Evolutionary conservation across 2,113 vertebrate genomes (phyloP).

Genomic region (Xenopus tropicalis): DNA sequence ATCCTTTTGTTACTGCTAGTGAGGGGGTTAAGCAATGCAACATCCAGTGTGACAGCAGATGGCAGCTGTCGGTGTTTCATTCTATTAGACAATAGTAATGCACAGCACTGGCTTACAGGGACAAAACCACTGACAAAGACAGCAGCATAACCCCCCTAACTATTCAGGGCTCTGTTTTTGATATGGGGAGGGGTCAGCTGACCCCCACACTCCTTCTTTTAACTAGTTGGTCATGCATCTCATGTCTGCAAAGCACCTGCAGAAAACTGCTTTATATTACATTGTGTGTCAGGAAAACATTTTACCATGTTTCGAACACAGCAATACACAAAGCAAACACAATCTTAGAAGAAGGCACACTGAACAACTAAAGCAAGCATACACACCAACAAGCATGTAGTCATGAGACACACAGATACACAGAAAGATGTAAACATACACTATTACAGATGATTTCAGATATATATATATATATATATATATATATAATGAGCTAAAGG

Average conservation of each 20-base stretch:
- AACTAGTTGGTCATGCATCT: background rate
- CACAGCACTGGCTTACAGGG: background rate
- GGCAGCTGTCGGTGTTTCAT: background rate
- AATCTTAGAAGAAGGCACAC: too few relatives aligned
- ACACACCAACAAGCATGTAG: too few relatives aligned
- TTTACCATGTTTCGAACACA: too few relatives aligned
- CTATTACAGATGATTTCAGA: too few relatives aligned
- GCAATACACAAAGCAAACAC: too few relatives aligned
- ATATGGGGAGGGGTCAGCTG: background rate
- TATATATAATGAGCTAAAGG: too few relatives aligned
- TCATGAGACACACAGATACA: too few relatives aligned
- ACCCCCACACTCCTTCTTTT: conserved; percentile 4
- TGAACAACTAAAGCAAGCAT: too few relatives aligned
- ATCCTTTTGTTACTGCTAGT: background rate
- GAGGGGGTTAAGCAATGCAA: background rate
- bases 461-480: too few relatives aligned
- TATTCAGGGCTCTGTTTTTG: background rate
- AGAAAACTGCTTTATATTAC: background rate
- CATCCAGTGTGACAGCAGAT: conserved; percentile 12
- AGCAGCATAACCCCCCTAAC: background rate
- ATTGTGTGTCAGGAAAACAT: too few relatives aligned
- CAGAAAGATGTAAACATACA: too few relatives aligned
- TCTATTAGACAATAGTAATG: conserved; percentile 2
- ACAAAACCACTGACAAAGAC: conserved; percentile 1
- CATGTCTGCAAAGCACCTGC: background rate